phyloP scores from a whole-genome alignment of 2,888 invertebrate genomes.

The Eupeodes luniger region DNA sequence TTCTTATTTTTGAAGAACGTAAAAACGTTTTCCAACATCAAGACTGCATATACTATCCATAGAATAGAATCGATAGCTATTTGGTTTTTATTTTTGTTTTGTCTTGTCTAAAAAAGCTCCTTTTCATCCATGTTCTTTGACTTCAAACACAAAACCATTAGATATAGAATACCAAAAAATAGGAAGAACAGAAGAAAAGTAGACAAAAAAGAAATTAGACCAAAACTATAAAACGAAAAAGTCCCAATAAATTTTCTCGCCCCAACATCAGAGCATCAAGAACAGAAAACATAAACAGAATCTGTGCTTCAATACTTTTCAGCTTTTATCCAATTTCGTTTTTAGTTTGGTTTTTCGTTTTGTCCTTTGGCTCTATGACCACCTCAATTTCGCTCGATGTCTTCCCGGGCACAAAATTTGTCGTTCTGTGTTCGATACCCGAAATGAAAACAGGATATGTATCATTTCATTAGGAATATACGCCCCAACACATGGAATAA shows the following conservation, averaged over 20 bases:
- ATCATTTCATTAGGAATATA: slow-evolving; percentile 72
- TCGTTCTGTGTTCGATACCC: slow-evolving; percentile 57
- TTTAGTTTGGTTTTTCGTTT: slow-evolving; percentile 35
- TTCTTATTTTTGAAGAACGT: not conserved
- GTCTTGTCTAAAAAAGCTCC: too few species aligned
- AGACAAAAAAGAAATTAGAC: not conserved
- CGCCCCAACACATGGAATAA: slow-evolving; percentile 66
- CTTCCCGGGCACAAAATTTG: slow-evolving; percentile 51
- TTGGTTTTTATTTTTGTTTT: not conserved
- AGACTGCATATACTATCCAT: not conserved
- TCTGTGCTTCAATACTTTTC: slow-evolving; percentile 20
- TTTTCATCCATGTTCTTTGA: slow-evolving; percentile 46
- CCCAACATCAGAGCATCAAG: slow-evolving; percentile 14
- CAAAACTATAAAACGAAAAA: slow-evolving; percentile 49
- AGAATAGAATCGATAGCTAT: slow-evolving; percentile 18
- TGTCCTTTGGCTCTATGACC: slow-evolving; percentile 19
- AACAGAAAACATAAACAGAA: slow-evolving; percentile 34
- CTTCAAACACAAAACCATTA: slow-evolving; percentile 45
- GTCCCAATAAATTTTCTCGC: slow-evolving; percentile 58
- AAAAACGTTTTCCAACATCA: slow-evolving; percentile 9
- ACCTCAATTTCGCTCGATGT: slow-evolving; percentile 26
- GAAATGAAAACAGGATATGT: slow-evolving; percentile 74
- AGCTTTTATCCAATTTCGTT: slow-evolving; percentile 56
- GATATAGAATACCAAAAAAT: slow-evolving; percentile 8
- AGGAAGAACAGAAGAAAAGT: not conserved